A percentile compares a stretch with the other conserved stretches of the same genome.
Evolutionary conservation across 2,888 invertebrate genomes (phyloP).

Genomic region (Stegana nigrithorax): DNA sequence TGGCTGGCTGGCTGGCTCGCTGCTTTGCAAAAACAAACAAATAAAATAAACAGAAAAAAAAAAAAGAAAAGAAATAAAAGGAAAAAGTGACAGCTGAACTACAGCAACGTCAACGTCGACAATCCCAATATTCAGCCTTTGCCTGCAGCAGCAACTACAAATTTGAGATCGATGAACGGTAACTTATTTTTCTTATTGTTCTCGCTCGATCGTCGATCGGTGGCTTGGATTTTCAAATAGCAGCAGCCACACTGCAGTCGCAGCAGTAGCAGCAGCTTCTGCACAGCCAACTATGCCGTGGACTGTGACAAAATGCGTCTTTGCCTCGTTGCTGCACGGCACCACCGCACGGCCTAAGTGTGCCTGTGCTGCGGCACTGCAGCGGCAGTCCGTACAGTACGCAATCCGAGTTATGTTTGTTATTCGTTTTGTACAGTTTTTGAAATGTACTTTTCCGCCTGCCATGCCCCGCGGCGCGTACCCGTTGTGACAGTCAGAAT

Average conservation of each 20-base stretch:
- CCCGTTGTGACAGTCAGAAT: constrained; percentile 13
- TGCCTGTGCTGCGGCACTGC: not conserved
- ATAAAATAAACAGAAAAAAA: not conserved
- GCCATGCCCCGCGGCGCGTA: too few relatives aligned
- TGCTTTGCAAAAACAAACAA: not conserved
- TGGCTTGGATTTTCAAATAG: constrained; percentile 22
- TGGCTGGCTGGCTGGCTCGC: too few relatives aligned
- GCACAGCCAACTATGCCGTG: not conserved
- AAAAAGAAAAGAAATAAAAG: not conserved
- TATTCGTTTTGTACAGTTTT: too few relatives aligned
- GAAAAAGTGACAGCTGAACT: constrained; percentile 14
- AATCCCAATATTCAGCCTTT: not conserved
- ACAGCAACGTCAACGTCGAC: constrained; percentile 7
- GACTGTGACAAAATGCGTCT: constrained; percentile 58
- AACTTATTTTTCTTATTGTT: constrained; percentile 63
- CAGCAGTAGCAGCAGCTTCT: constrained; percentile 16
- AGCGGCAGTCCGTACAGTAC: too few relatives aligned
- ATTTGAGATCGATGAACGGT: constrained; percentile 63
- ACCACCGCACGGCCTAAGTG: not conserved
- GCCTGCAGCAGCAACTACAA: constrained; percentile 46
- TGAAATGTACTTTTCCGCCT: too few relatives aligned
- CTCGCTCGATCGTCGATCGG: constrained; percentile 31
- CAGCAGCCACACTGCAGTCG: constrained; percentile 41
- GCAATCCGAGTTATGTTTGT: too few relatives aligned
- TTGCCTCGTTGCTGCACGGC: constrained; percentile 29